Evolutionary conservation across 2,113 vertebrate genomes (phyloP), one percentile per base, ranked within the genome.

Genomic region (Plecturocebus donacophilus): DNA sequence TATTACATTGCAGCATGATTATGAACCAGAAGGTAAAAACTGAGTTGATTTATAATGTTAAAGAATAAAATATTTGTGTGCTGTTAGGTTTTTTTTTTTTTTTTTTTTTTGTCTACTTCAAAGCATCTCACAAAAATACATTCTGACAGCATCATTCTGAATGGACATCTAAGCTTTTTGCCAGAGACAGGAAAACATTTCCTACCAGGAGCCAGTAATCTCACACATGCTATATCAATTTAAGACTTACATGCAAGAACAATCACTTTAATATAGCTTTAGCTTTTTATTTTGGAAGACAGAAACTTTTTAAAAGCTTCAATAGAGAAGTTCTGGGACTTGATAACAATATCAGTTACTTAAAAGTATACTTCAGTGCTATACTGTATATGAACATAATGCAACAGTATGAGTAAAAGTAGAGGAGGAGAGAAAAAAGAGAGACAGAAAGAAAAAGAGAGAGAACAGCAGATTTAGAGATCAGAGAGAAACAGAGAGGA

Each of bases 221-320:
- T 89, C 52, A 52, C 35, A 94, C 88, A 70, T 85, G 52, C 52
- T 93, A 14, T n/a, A 49, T 82, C 71, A 86, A 52, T 97, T 93
- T 93, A 86, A 75, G 45, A 20, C 56, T 90, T 92, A 47, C 19
- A 38, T 49, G 52, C 85, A 76, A 70, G 40, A 93, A 35, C 17
- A 19, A 17, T 77, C 66, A 38, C 20, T 47, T 49, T 47, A 81
- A 40, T 30, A 61, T 0, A 70, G 58, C 10, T 32, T 89, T 49
- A 68, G 54, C 40, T 92, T 97, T 93, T 94, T 73, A 80, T 93
- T 94, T 93, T 93, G 80, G 97, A 93, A 88, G 52, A 73, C 9
- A 88, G 75, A 95, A 95, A 89, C 54, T 40, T 90, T 77, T 90
- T 42, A 92, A 90, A 87, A 92, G 49, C 90, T 88, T 90, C 47